phyloP scores from a whole-genome alignment of 2,797 vertebrate genomes.

The Perodicticus potto region DNA sequence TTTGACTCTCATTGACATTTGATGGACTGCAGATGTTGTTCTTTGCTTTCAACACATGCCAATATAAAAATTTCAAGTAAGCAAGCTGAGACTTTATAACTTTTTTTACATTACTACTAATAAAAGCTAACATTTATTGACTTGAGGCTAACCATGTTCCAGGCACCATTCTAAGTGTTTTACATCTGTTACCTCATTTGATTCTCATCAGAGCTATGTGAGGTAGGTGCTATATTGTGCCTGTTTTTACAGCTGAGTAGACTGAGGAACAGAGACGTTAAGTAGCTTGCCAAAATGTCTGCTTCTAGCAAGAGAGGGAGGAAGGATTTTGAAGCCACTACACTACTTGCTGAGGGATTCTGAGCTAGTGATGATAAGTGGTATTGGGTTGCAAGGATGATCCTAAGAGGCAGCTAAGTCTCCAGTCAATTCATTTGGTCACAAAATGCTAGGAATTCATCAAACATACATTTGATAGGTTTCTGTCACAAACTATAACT shows the following conservation, averaged over 20 bases:
- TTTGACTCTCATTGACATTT: slow-evolving; percentile 1
- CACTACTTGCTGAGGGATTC: neutral
- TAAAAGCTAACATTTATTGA: slow-evolving; percentile 53
- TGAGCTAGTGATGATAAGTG: neutral
- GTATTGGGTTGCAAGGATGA: neutral
- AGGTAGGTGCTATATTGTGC: neutral
- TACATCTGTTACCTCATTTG: neutral
- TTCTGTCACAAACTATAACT: neutral
- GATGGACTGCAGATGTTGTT: slow-evolving; percentile 23
- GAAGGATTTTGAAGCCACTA: neutral
- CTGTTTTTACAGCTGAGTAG: slow-evolving; percentile 68
- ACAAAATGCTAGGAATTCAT: slow-evolving; percentile 22
- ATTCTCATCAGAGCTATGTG: slow-evolving; percentile 38
- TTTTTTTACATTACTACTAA: slow-evolving; percentile 40
- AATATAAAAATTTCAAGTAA: slow-evolving; percentile 53
- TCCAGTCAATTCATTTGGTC: neutral
- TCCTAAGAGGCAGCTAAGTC: neutral
- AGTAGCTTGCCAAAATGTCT: slow-evolving; percentile 6
- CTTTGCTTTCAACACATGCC: slow-evolving; percentile 6
- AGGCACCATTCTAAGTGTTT: slow-evolving; percentile 22
- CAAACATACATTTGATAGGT: neutral
- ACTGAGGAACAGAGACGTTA: slow-evolving; percentile 29
- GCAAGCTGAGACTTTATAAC: slow-evolving; percentile 24
- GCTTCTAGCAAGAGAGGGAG: neutral
- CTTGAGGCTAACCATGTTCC: slow-evolving; percentile 7